Base-by-base conservation (phyloP, 2,797 vertebrate species). In the Holocentrus rufus region DNA sequence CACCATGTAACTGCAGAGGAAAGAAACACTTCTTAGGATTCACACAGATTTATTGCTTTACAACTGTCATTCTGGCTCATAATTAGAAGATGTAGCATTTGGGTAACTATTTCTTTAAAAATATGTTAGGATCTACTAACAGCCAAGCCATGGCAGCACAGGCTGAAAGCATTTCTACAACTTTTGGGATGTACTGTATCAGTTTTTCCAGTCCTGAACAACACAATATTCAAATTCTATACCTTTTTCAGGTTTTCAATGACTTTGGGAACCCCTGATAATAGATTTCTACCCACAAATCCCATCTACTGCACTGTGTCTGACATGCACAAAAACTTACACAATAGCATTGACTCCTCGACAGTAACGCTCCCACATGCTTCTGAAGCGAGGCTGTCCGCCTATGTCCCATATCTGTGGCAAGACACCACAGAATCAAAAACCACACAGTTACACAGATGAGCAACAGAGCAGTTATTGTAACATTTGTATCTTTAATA, bases 331-430 rank as follows among this genome's bases (percentile, higher is more conserved):
- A 63, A 53, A 65, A 71, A 92, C 97, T 97, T 93, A 99, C 98
- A 99, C 98, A 80, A 99, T 98, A 63, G 97, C 98, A 59, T 99
- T 99, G 77, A 99, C 98, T 72, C 98, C 98, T 92, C 98, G 90
- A 90, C 97, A 99, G 77, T 99, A 99, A 66, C 97, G 95, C 77
- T 99, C 98, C 98, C 98, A 99, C 98, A 99, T 99, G 94, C 97
- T 99, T 87, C 98, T 95, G 94, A 99, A 99, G 74, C 97, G 95
- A 20, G 98, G 97, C 69, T 98, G 98, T 81, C 98, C 98, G 78
- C 98, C 98, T 88, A 99, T 99, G 91, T 99, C 98, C 98, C 98
- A 99, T 73, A 99, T 97, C 98, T 99, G 88, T 31, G 63, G 25
- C 1, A 2, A 68, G 44, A 83, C 18, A 20, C 60, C n/a, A 76